phyloP scores from a whole-genome alignment of 2,888 invertebrate genomes.

The Saturnia pavonia region DNA sequence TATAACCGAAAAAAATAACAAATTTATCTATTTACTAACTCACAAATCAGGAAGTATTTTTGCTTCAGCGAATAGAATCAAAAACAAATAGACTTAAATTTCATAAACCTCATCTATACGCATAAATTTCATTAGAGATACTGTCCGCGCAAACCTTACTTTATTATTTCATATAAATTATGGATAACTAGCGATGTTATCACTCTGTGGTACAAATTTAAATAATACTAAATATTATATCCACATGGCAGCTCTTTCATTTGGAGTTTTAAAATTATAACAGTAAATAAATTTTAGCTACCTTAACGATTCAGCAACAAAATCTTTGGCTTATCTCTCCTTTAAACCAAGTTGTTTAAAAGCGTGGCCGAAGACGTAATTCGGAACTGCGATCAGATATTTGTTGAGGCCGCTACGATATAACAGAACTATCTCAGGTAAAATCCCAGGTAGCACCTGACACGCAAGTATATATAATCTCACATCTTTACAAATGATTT shows the following conservation, averaged over 20 bases:
- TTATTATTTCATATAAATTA: too few species aligned
- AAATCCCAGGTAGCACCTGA: slow-evolving; percentile 61
- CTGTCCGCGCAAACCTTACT: too few species aligned
- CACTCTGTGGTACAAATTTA: too few species aligned
- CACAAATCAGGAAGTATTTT: neutral
- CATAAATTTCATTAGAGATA: too few species aligned
- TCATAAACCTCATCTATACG: too few species aligned
- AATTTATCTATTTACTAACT: neutral
- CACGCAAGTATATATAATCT: slow-evolving; percentile 49
- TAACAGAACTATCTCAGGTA: slow-evolving; percentile 65
- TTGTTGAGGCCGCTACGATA: slow-evolving; percentile 29
- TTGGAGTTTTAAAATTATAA: too few species aligned
- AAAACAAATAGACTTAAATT: too few species aligned
- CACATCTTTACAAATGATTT: neutral
- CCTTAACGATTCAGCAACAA: neutral
- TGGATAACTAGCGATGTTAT: too few species aligned
- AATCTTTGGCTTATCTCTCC: neutral
- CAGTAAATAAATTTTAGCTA: too few species aligned
- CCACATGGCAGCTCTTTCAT: too few species aligned
- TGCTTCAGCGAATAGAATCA: neutral
- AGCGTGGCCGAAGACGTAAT: neutral
- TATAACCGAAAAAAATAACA: neutral
- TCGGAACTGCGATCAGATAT: neutral
- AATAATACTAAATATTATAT: too few species aligned
- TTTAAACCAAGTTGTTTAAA: neutral